A percentile compares a stretch with the other conserved stretches of the same genome.
These are phyloP conservation scores for Ctenomys sociabilis DNA, from an alignment of 2,113 vertebrate genomes.

Conservation along the genomic window DNA sequence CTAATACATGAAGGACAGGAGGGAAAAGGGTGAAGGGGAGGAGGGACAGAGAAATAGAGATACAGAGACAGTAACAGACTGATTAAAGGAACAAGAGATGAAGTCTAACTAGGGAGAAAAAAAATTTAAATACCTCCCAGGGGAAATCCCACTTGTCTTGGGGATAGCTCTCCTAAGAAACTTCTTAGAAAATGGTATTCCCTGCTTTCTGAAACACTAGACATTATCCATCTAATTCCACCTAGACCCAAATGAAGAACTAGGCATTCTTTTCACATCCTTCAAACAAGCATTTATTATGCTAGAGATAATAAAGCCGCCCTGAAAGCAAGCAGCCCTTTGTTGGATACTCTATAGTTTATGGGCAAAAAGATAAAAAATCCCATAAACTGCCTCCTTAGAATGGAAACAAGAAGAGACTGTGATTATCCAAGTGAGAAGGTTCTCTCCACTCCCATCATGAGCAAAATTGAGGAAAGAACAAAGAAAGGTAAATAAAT, in stretches of 20 bases:
- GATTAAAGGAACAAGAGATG: neutral
- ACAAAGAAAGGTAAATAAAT: neutral
- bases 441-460: neutral
- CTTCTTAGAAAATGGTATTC: neutral
- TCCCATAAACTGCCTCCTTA: neutral
- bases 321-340: neutral
- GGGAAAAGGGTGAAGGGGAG: too few relatives aligned
- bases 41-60: too few relatives aligned
- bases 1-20: too few relatives aligned
- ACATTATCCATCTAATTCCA: neutral
- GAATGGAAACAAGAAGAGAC: neutral
- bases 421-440: neutral
- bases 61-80: neutral
- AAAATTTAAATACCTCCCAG: neutral
- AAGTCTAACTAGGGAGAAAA: neutral
- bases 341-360: neutral
- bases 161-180: neutral
- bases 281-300: constrained; percentile 4
- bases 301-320: neutral
- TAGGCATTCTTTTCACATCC: neutral
- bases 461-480: neutral
- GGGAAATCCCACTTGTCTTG: neutral
- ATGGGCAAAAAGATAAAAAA: neutral
- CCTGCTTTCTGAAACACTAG: neutral
- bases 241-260: neutral